Base-by-base conservation (phyloP, 2,888 invertebrate species). In the Anorthoa munda region DNA sequence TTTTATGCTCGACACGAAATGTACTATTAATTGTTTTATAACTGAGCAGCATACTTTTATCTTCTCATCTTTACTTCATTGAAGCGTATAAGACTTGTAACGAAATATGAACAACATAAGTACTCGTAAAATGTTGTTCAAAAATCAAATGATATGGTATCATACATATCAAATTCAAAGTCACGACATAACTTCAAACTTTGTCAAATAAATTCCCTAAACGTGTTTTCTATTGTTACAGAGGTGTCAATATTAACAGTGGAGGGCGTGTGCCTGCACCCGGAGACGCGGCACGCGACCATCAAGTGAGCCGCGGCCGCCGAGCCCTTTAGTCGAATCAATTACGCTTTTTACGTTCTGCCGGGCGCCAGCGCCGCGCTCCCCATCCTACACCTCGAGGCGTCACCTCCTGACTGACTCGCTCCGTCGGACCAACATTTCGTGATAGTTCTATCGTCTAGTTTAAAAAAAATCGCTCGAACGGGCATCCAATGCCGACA, bases 161-260 rank as follows among this genome's bases (percentile, higher is more conserved):
- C 39, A 7, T n/a, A n/a, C n/a, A n/a, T 39, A 39, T 5, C 9
- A 15, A 26, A 2, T 21, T 26, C 18, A 65, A 26, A 17, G n/a
- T 23, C 18, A 15, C 18, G 51, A 0, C 15, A 12, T 0, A 18
- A 12, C 23, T 5, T n/a, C 31, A 31, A 26, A 46, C 12, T 17
- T 3, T 15, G 31, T 67, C 2, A n/a, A 39, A 15, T 58, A 23
- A 21, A 18, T 2, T 0, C 2, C 0, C 9, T 23, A 72, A 53
- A n/a, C 18, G 4, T 64, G 39, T 66, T 56, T 72, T 53, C 48
- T 18, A 68, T 94, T 94, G 93, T 98, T 98, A 58, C 97, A 99
- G 99, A 99, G 96, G 97, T 98, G 92, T 99, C 99, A 90, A 99
- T 99, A 97, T 99, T 99, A 97, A 98, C 98, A 90, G 99, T 99